These are phyloP conservation scores for Anthopleura xanthogrammica DNA, from an alignment of 92 coral and sea anemone genomes.

Conservation along the genomic window DNA sequence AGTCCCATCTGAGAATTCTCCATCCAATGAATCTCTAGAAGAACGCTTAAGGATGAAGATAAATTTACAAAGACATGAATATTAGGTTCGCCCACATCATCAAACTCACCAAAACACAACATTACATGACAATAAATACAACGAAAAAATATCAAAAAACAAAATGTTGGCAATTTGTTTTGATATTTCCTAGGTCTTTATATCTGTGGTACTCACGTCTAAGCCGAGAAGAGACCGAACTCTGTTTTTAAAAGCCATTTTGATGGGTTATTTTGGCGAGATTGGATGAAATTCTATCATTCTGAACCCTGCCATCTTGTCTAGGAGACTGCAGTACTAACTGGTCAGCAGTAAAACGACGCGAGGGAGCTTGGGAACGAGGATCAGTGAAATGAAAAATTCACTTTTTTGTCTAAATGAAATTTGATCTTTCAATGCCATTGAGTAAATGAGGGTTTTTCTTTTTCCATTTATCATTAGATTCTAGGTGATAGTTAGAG, in stretches of 20 bases:
- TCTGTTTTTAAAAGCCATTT: conserved; percentile 84
- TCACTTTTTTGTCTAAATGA: too few relatives aligned
- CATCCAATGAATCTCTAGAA: conserved; percentile 63
- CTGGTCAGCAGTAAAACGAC: background rate
- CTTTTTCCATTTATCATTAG: background rate
- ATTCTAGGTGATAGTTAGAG: too few relatives aligned
- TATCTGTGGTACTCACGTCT: conserved; percentile 63
- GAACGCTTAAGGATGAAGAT: conserved; percentile 51
- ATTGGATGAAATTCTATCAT: conserved; percentile 6
- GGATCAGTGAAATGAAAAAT: background rate
- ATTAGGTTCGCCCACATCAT: conserved; percentile 1
- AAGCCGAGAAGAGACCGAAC: conserved; percentile 88
- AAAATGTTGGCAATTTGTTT: too few relatives aligned
- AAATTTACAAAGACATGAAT: background rate
- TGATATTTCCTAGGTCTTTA: background rate
- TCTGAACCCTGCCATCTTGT: conserved; percentile 7
- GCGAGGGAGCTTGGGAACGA: background rate
- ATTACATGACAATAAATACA: background rate
- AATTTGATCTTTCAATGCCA: too few relatives aligned
- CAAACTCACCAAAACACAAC: conserved; percentile 8
- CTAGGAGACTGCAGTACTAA: background rate
- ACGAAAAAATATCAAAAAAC: conserved; percentile 1
- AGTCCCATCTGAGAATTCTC: conserved; percentile 65
- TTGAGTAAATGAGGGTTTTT: too few relatives aligned
- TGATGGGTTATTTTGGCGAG: conserved; percentile 13